Evolutionary conservation across 2,113 vertebrate species (phyloP).

Genomic region (Riparia riparia): DNA sequence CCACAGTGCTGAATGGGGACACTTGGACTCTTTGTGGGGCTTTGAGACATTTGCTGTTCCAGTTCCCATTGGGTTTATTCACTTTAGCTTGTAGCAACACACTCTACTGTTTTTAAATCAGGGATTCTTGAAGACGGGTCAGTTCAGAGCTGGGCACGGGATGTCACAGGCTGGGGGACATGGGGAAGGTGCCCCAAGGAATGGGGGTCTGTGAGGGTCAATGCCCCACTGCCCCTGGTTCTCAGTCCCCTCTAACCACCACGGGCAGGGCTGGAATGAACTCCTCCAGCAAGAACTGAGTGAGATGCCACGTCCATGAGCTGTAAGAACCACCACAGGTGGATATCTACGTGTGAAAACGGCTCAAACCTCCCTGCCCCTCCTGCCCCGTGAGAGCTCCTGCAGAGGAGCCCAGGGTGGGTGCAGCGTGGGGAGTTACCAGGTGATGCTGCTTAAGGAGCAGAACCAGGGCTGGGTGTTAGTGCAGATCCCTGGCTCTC

Average conservation of each 20-base stretch:
- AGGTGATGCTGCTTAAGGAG: neutral
- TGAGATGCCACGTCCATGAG: rapidly evolving
- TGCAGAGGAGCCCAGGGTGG: neutral
- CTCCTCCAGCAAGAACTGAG: neutral
- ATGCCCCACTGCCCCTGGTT: neutral
- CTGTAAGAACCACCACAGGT: neutral
- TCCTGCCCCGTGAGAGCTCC: rapidly evolving
- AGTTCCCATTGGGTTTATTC: neutral
- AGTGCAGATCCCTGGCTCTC: neutral
- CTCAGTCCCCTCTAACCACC: neutral
- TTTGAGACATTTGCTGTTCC: neutral
- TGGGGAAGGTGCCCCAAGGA: rapidly evolving
- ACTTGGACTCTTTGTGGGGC: neutral
- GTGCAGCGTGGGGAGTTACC: neutral
- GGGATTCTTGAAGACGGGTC: rapidly evolving
- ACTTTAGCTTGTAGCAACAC: neutral
- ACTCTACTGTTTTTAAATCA: neutral
- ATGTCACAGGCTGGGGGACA: neutral
- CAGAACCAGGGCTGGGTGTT: neutral
- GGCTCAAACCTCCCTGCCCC: neutral
- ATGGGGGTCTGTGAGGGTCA: neutral
- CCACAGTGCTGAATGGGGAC: neutral
- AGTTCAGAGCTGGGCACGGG: neutral
- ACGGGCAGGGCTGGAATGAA: neutral
- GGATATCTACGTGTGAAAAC: neutral